These are phyloP conservation scores for Plagodis pulveraria DNA, from an alignment of 2,888 invertebrate species.

Conservation along the genomic window DNA sequence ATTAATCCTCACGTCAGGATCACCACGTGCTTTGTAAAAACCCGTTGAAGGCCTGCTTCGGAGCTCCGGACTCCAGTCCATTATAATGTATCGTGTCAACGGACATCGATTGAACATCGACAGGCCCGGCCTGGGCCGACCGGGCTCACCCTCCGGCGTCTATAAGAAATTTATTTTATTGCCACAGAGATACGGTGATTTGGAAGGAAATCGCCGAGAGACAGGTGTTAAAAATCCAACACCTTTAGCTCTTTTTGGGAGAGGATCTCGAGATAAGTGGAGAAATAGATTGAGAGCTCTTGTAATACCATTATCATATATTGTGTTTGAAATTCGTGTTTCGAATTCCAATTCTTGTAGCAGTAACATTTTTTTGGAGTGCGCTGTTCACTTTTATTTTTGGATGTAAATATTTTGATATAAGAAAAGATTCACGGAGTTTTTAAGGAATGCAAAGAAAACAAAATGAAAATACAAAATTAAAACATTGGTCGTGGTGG, in stretches of 20 bases:
- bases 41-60: conserved; percentile 74
- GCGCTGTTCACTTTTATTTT: conserved; percentile 49
- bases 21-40: conserved; percentile 83
- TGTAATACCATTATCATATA: conserved; percentile 74
- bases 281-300: conserved; percentile 76
- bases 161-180: conserved; percentile 84
- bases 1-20: conserved; percentile 83
- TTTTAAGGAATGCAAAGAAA: conserved; percentile 69
- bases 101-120: conserved; percentile 83
- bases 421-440: conserved; percentile 63
- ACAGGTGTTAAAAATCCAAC: conserved; percentile 84
- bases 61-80: conserved; percentile 72
- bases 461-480: conserved; percentile 75
- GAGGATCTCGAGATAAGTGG: conserved; percentile 72
- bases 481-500: conserved; percentile 78
- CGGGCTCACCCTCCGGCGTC: conserved; percentile 79
- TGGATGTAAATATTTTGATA: conserved; percentile 63
- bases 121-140: conserved; percentile 62
- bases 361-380: conserved; percentile 57
- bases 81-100: conserved; percentile 84
- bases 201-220: conserved; percentile 79
- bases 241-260: conserved; percentile 75
- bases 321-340: conserved; percentile 65
- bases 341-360: conserved; percentile 64
- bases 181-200: conserved; percentile 81